Conservation (phyloP, 2,888 invertebrate species). For the Andrena fulva region DNA sequence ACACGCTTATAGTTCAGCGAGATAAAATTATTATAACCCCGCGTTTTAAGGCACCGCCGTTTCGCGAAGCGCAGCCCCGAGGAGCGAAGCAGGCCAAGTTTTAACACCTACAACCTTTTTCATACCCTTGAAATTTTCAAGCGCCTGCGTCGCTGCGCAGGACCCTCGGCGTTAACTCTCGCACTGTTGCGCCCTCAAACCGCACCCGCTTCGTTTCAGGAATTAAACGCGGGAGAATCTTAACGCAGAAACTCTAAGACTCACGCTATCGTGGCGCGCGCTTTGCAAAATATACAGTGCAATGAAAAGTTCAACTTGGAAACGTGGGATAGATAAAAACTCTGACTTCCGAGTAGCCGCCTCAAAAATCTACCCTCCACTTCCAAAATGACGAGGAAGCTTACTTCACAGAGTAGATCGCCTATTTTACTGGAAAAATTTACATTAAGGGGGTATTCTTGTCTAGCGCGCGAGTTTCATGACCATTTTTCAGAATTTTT, state of each 20-base stretch:
- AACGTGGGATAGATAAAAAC: background rate
- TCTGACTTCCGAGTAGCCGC: no score
- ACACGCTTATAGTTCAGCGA: background rate
- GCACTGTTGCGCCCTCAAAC: background rate
- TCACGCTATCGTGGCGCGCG: no score
- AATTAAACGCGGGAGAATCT: background rate
- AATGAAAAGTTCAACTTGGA: background rate
- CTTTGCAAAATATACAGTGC: background rate
- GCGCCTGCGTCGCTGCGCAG: background rate
- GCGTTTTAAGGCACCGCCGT: background rate
- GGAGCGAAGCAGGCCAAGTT: background rate
- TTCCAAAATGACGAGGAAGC: no score
- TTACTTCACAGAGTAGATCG: background rate
- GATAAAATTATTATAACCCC: constrained; percentile 38
- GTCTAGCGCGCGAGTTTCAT: no score
- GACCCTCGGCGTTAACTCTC: background rate
- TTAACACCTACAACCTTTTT: background rate
- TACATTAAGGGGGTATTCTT: background rate
- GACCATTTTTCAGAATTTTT: no score
- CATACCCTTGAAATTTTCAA: constrained; percentile 22
- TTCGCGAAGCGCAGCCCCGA: background rate
- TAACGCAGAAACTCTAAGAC: background rate
- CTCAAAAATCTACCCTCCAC: no score
- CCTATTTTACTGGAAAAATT: background rate
- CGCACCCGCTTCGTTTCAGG: background rate